Percentiles rank a stretch among this genome's conserved stretches.
Evolutionary conservation across 1,140 invertebrate genomes (phyloP).

Genomic region (Ruditapes philippinarum): DNA sequence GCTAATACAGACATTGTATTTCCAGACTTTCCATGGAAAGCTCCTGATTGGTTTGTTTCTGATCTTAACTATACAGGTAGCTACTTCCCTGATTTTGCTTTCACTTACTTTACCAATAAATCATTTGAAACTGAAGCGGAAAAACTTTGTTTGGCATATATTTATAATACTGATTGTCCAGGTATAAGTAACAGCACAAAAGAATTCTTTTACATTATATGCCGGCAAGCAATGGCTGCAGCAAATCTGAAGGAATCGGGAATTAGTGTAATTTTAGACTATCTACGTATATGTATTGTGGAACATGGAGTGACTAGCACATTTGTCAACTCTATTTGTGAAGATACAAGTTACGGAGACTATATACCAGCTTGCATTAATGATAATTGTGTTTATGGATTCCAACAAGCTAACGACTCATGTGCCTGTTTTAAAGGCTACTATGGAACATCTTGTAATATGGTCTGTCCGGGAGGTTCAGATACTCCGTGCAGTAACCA

Average conservation of each 20-base stretch:
- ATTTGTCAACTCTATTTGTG: background rate
- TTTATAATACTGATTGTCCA: background rate
- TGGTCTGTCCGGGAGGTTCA: conserved; percentile 70
- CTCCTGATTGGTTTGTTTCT: conserved; percentile 72
- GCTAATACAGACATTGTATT: conserved; percentile 24
- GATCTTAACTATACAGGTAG: conserved; percentile 52
- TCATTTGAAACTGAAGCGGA: background rate
- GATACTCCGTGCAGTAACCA: conserved; percentile 70
- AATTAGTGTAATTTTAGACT: conserved; percentile 55
- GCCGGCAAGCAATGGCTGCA: conserved; percentile 63
- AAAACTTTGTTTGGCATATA: background rate
- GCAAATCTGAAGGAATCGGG: conserved; percentile 21
- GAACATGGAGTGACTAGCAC: background rate
- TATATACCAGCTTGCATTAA: conserved; percentile 52
- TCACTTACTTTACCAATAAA: conserved; percentile 38
- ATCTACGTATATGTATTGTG: conserved; percentile 53
- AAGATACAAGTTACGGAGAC: background rate
- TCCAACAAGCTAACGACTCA: conserved; percentile 15
- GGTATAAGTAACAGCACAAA: conserved; percentile 54
- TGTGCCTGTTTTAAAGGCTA: conserved; percentile 73
- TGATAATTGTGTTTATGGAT: conserved; percentile 66
- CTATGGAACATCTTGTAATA: conserved; percentile 66
- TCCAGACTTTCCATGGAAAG: conserved; percentile 70
- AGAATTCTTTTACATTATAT: conserved; percentile 67
- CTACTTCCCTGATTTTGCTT: conserved; percentile 1